These are phyloP conservation scores for Catamblyrhynchus diadema DNA, from an alignment of 2,797 vertebrate species.

Conservation along the genomic window DNA sequence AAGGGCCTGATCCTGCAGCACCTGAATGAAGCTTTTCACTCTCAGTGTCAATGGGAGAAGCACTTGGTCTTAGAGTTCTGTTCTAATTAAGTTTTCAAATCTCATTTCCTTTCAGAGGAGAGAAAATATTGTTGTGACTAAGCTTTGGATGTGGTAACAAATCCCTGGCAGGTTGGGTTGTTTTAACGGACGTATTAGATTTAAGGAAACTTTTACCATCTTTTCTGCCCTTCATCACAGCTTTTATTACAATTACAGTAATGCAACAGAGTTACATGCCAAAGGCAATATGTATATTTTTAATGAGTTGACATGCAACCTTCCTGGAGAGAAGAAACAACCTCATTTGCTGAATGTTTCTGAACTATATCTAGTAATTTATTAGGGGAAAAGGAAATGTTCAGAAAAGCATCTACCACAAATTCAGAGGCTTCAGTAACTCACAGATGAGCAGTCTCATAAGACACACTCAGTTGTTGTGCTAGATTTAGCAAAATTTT, in stretches of 20 bases:
- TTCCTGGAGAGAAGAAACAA: constrained; percentile 48
- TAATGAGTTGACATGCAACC: constrained; percentile 63
- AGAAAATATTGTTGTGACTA: constrained; percentile 74
- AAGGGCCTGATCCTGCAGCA: not conserved
- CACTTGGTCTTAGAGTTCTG: not conserved
- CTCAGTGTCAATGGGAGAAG: not conserved
- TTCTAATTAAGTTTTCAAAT: constrained; percentile 66
- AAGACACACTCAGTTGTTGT: not conserved
- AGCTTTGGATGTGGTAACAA: constrained; percentile 68
- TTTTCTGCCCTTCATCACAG: constrained; percentile 62
- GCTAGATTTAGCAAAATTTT: constrained; percentile 9
- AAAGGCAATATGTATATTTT: constrained; percentile 67
- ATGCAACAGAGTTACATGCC: constrained; percentile 47
- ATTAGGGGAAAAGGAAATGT: not conserved
- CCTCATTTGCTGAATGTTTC: constrained; percentile 13
- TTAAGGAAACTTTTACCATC: constrained; percentile 72
- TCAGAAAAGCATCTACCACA: not conserved
- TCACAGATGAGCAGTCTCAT: not conserved
- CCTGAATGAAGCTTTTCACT: constrained; percentile 15
- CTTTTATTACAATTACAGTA: constrained; percentile 69
- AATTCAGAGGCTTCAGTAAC: not conserved
- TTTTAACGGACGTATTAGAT: constrained; percentile 62
- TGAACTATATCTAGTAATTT: constrained; percentile 35
- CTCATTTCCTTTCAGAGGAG: constrained; percentile 67
- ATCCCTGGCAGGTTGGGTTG: constrained; percentile 69